A percentile compares a stretch with the other conserved stretches of the same genome.
Evolutionary conservation across 2,888 invertebrate genomes (phyloP).

Genomic region (Atethmia centrago): DNA sequence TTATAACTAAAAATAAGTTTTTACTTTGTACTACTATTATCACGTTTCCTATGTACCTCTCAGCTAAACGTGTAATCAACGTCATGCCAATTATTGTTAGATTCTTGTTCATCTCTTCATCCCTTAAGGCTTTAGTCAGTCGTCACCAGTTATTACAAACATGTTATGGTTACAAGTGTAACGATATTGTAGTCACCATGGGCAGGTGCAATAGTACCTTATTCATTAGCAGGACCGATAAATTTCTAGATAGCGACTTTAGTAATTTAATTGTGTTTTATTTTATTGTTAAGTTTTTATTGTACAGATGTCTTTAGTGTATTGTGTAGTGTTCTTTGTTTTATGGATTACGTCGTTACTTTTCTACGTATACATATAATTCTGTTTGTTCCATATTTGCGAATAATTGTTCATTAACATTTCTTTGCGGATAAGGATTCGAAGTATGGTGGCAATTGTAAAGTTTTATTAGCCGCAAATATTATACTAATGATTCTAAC

Average conservation of each 20-base stretch:
- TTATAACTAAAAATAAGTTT: background rate
- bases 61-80: background rate
- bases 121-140: slow-evolving; percentile 18
- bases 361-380: background rate
- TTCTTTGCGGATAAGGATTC: background rate
- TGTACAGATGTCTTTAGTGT: slow-evolving; percentile 31
- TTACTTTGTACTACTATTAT: background rate
- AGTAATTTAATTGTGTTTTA: slow-evolving; percentile 52
- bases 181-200: slow-evolving; percentile 38
- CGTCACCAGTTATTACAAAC: slow-evolving; percentile 49
- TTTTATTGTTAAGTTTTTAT: slow-evolving; percentile 47
- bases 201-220: slow-evolving; percentile 62
- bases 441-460: background rate
- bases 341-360: background rate
- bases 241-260: slow-evolving; percentile 49
- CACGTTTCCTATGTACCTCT: background rate
- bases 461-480: background rate
- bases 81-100: slow-evolving; percentile 8
- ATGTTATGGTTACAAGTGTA: slow-evolving; percentile 52
- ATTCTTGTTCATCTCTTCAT: slow-evolving; percentile 26
- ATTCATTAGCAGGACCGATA: slow-evolving; percentile 62
- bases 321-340: slow-evolving; percentile 32
- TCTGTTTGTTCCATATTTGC: background rate
- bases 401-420: background rate
- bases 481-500: background rate